Base-by-base conservation (phyloP, 2,888 invertebrate genomes). In the Nomada flava region DNA sequence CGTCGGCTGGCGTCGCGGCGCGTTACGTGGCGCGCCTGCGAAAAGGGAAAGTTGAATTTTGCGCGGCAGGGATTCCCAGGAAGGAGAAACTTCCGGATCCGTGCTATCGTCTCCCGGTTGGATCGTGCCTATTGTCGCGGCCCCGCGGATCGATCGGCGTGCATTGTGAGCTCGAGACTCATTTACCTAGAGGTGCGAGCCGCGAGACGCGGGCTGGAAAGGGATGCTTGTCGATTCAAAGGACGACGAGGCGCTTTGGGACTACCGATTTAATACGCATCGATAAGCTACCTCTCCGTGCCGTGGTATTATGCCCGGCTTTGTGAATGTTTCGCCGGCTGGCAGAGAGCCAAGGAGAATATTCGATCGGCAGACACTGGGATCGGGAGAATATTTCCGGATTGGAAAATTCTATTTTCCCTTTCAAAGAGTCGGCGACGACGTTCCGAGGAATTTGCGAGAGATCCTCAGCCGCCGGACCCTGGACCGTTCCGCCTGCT, bases 41-140 rank as follows among this genome's bases (percentile, higher is more conserved):
- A 87, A 87, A 85, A 85, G 87, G 79, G 86, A 87, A 87, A 88
- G 87, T 88, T 88, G 87, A 86, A 86, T 88, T 87, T 83, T 64
- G 62, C 44, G 69, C 63, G 77, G 15, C 26, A 64, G 77, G 23
- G 70, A 79, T 69, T 70, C 73, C 13, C 59, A 60, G 69, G 68
- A 18, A 69, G 79, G 72, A 59, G 79, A 79, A 64, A 86, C 77
- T 79, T 79, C 87, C 82, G 70, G 55, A 29, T 71, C 29, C 71
- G 57, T 44, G 69, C 70, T 57, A 44, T 55, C 73, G 72, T n/a
- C 29, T 26, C 68, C 63, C 71, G 23, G 26, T 4, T 20, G 67
- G 42, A 44, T 65, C 59, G 63, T 44, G 74, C 63, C 79, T 42
- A 80, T 86, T 84, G 76, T 86, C 72, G 79, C 20, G 71, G 47